These are phyloP conservation scores for Tetropium fuscum DNA, from an alignment of 2,888 invertebrate genomes.

Conservation along the genomic window DNA sequence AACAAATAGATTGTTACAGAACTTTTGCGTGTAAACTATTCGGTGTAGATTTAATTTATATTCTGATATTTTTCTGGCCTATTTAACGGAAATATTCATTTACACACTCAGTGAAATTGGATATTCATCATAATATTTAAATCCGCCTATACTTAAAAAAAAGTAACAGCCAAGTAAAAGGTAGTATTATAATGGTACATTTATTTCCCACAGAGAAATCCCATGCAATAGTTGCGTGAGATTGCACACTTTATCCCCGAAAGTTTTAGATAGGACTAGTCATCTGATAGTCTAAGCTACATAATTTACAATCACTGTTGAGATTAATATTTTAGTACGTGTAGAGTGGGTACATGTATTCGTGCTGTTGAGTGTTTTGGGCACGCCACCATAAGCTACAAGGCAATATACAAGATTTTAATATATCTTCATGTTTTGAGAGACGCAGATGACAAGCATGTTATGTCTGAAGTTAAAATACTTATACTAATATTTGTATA, in stretches of 20 bases:
- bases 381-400: not conserved
- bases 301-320: conserved; percentile 64
- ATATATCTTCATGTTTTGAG: too few species aligned
- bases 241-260: conserved; percentile 41
- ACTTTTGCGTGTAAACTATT: too few species aligned
- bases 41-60: too few species aligned
- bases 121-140: too few species aligned
- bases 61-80: too few species aligned
- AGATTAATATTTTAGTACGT: conserved; percentile 57
- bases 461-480: not conserved
- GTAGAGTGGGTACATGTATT: not conserved
- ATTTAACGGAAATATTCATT: too few species aligned
- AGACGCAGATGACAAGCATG: too few species aligned
- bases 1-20: too few species aligned
- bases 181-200: too few species aligned
- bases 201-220: not conserved
- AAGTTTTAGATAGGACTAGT: conserved; percentile 48
- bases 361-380: not conserved
- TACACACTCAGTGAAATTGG: too few species aligned
- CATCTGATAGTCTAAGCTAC: conserved; percentile 56
- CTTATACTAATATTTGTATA: not conserved
- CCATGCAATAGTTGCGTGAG: conserved; percentile 38
- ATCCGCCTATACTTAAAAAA: too few species aligned
- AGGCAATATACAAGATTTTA: not conserved
- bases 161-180: too few species aligned